These are phyloP conservation scores for Busseola fusca DNA, from an alignment of 2,888 invertebrate genomes.

Conservation along the genomic window DNA sequence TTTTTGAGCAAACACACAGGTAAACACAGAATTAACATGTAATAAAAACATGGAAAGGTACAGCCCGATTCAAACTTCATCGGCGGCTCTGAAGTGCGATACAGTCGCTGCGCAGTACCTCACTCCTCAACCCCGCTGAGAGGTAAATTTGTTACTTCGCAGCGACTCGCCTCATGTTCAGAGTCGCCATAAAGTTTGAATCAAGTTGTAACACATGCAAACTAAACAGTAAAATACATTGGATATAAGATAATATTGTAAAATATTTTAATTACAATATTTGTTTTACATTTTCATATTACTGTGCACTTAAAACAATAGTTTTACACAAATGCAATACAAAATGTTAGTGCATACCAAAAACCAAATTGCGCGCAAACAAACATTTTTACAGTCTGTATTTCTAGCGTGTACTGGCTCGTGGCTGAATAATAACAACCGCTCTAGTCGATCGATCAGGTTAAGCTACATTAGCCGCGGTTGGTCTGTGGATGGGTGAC, in stretches of 20 bases:
- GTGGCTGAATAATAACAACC: too few species aligned
- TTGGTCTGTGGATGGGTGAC: too few species aligned
- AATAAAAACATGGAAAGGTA: neutral
- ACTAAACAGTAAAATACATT: neutral
- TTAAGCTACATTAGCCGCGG: too few species aligned
- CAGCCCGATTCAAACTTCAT: neutral
- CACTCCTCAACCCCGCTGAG: neutral
- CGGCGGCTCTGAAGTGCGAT: neutral
- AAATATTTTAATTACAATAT: neutral
- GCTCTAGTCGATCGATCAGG: too few species aligned
- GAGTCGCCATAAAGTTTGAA: neutral
- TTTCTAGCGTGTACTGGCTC: too few species aligned
- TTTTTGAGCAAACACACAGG: neutral
- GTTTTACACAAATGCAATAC: neutral
- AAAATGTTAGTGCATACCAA: neutral
- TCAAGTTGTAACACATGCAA: slow-evolving; percentile 4
- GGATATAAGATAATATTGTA: neutral
- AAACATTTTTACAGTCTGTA: neutral
- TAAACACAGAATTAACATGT: neutral
- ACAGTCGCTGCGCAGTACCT: neutral
- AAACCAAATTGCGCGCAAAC: neutral
- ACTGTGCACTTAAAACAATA: neutral
- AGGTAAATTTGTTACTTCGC: neutral
- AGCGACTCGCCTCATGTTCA: neutral
- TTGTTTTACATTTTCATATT: neutral